Evolutionary conservation across 2,888 invertebrate species (phyloP).

Genomic region (Tenodera sinensis): DNA sequence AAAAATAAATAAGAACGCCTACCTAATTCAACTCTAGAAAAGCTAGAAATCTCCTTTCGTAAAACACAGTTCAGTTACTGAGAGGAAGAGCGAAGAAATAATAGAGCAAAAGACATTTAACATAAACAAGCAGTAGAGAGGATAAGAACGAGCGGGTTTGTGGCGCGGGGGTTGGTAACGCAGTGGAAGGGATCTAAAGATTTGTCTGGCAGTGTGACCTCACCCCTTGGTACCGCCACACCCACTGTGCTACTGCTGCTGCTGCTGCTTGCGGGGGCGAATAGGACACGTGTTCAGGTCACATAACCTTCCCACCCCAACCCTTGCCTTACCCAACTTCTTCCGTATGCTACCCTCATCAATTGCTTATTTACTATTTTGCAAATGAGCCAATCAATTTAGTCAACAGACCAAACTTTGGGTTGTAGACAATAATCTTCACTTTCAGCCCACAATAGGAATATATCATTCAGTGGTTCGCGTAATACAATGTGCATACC

Average conservation of each 20-base stretch:
- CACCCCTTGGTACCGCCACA: slow-evolving; percentile 1
- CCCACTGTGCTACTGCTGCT: neutral
- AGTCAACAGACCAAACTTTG: neutral
- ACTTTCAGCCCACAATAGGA: neutral
- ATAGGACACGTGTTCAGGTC: slow-evolving; percentile 1
- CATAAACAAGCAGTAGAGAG: neutral
- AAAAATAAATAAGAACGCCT: no score
- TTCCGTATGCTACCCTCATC: neutral
- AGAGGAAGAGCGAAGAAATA: no score
- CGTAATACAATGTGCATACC: no score
- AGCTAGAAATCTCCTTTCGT: no score
- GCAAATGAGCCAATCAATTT: neutral
- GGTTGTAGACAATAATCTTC: neutral
- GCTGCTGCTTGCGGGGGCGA: neutral
- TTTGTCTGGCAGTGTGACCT: neutral
- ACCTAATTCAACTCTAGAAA: no score
- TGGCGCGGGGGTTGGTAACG: neutral
- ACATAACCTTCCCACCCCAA: neutral
- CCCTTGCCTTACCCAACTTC: neutral
- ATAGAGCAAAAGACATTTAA: no score
- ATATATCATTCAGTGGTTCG: no score
- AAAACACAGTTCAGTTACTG: no score
- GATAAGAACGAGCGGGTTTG: neutral
- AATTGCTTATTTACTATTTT: neutral
- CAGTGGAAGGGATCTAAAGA: neutral